Base-by-base conservation (phyloP, 2,797 vertebrate genomes). In the Anableps anableps region DNA sequence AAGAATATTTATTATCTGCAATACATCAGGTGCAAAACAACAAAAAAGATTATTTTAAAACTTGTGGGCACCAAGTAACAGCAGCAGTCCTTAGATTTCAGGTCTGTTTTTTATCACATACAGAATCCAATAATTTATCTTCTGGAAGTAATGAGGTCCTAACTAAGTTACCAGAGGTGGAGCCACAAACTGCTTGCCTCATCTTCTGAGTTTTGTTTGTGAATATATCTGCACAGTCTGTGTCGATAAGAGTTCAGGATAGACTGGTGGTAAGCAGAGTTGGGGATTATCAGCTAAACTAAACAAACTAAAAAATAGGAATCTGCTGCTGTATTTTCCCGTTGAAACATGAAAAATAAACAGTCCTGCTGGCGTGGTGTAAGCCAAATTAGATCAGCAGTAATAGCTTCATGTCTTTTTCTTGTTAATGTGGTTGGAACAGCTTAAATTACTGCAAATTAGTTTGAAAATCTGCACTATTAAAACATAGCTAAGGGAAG, bases 351-450 rank as follows among this genome's bases (percentile, higher is more conserved):
- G 43, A 13, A 38, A 71, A 41, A 43, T 43, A 16, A 29, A n/a
- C 60, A n/a, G 13, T 43, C 41, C 41, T 45, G 41, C 6, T n/a
- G 41, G 60, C 17, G 2, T 4, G 2, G 60, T 21, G 26, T 7
- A 2, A 47, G 41, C 23, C 38, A 43, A 71, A 45, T 71, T 71
- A 29, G 41, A 71, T 26, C 8, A 45, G 68, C 26, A 71, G 13
- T 47, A 45, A 36, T 64, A 36, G 60, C 60, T 36, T 36, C 60
- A 71, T n/a, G 14, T 71, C 68, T n/a, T n/a, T 71, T 71, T 45
- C 11, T 70, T 47, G 68, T 71, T 71, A 26, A 71, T 71, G 26
- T 45, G 38, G 68, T 45, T n/a, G 26, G 38, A 71, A 71, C 68
- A 71, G 26, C 68, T 71, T 71, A 21, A 36, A 51, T 34, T 11